phyloP scores from a whole-genome alignment of 2,888 invertebrate species.

The Noctua fimbriata region DNA sequence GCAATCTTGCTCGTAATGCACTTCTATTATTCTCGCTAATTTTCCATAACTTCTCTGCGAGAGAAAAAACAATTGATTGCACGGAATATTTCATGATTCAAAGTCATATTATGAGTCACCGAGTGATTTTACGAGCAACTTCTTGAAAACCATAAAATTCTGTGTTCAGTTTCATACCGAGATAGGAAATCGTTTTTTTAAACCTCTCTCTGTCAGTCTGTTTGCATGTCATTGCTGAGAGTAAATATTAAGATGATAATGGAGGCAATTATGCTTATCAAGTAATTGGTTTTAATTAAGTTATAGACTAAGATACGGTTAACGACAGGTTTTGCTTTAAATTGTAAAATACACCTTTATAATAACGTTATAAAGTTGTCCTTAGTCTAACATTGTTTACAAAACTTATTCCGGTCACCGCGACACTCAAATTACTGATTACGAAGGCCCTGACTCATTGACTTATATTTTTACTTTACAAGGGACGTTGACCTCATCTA shows the following conservation, averaged over 20 bases:
- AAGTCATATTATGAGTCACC: slow-evolving; percentile 41
- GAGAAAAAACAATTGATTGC: slow-evolving; percentile 35
- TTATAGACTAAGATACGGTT: slow-evolving; percentile 33
- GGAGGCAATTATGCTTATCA: slow-evolving; percentile 56
- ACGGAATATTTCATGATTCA: slow-evolving; percentile 55
- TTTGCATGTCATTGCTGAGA: slow-evolving; percentile 37
- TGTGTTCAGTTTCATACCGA: slow-evolving; percentile 18
- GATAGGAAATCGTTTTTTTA: slow-evolving; percentile 40
- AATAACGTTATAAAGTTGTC: background rate
- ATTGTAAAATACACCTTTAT: slow-evolving; percentile 16
- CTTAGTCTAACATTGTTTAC: slow-evolving; percentile 20
- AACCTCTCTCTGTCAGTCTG: slow-evolving; percentile 16
- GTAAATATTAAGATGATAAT: slow-evolving; percentile 49
- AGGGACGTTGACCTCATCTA: slow-evolving; percentile 58
- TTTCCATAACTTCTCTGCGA: slow-evolving; percentile 17
- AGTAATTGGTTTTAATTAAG: slow-evolving; percentile 49
- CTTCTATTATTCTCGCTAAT: background rate
- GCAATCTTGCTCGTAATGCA: no score
- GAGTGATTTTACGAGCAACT: slow-evolving; percentile 39
- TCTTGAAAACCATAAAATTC: slow-evolving; percentile 34
- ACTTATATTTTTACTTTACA: slow-evolving; percentile 59
- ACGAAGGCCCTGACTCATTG: slow-evolving; percentile 55
- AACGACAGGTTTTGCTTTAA: slow-evolving; percentile 23
- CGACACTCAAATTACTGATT: slow-evolving; percentile 47
- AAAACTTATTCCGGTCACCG: slow-evolving; percentile 28